Conservation (phyloP, 23 tunicate genomes). For the Phallusia fumigata region DNA sequence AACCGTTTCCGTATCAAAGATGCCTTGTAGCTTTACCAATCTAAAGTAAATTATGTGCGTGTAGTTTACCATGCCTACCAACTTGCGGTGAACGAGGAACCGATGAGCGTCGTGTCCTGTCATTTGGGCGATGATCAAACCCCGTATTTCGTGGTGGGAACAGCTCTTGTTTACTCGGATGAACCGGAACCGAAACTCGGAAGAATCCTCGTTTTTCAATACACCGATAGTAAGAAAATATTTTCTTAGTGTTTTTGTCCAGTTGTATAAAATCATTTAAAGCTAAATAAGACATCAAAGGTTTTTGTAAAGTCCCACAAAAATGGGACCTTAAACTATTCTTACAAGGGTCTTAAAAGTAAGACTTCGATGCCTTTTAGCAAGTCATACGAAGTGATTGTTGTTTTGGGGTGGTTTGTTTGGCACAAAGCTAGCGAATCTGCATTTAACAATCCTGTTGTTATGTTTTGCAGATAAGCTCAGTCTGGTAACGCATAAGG, state of each 20-base stretch:
- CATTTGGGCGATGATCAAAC: slow-evolving; percentile 41
- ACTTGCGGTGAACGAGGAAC: slow-evolving; percentile 65
- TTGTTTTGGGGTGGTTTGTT: neutral
- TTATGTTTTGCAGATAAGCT: slow-evolving; percentile 43
- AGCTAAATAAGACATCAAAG: no score
- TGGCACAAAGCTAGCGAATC: no score
- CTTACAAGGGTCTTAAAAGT: no score
- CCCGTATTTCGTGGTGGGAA: slow-evolving; percentile 80
- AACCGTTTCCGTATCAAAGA: no score
- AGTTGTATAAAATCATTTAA: no score
- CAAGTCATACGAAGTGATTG: neutral
- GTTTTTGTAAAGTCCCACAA: no score
- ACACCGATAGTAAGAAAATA: slow-evolving; percentile 42
- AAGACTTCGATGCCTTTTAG: no score
- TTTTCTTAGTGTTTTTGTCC: no score
- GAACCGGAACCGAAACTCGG: slow-evolving; percentile 91
- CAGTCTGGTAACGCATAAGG: slow-evolving; percentile 39
- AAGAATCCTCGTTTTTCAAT: slow-evolving; percentile 75
- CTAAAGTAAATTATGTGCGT: no score
- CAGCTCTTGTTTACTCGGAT: slow-evolving; percentile 82
- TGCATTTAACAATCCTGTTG: neutral
- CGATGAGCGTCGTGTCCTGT: slow-evolving; percentile 68
- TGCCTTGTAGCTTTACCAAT: no score
- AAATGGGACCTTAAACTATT: no score
- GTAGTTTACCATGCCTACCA: slow-evolving; percentile 77